A percentile compares a stretch with the other conserved stretches of the same genome.
Evolutionary conservation across 2,888 invertebrate species (phyloP).

Genomic region (Saturnia japonica): DNA sequence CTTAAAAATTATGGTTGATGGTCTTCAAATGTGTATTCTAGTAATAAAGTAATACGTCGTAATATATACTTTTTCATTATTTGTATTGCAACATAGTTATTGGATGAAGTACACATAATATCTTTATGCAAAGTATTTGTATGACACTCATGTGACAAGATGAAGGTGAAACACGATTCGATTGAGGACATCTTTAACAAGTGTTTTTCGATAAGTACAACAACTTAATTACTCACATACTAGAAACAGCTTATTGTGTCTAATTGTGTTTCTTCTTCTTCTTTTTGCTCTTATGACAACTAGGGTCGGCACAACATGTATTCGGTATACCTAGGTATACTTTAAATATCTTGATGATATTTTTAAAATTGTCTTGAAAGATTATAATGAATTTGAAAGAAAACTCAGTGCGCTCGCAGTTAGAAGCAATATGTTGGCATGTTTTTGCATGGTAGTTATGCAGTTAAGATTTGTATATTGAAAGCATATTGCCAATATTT

Average conservation of each 20-base stretch:
- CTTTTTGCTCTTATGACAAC: too few relatives aligned
- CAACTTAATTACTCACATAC: neutral
- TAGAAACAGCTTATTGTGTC: neutral
- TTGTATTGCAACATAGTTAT: slow-evolving; percentile 62
- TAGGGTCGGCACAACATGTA: too few relatives aligned
- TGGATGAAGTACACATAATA: slow-evolving; percentile 55
- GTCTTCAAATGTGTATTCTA: slow-evolving; percentile 57
- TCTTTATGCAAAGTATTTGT: slow-evolving; percentile 65
- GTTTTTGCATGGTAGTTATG: too few relatives aligned
- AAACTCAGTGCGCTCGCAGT: too few relatives aligned
- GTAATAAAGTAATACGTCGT: slow-evolving; percentile 56
- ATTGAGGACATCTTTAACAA: slow-evolving; percentile 57
- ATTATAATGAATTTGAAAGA: too few relatives aligned
- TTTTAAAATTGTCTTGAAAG: too few relatives aligned
- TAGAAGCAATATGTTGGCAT: too few relatives aligned
- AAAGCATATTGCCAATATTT: too few relatives aligned
- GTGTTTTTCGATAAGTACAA: neutral
- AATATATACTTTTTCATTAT: slow-evolving; percentile 64
- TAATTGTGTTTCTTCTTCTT: neutral
- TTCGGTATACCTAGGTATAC: too few relatives aligned
- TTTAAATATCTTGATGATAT: too few relatives aligned
- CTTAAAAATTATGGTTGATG: slow-evolving; percentile 41
- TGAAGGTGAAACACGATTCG: slow-evolving; percentile 55
- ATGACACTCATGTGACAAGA: slow-evolving; percentile 54
- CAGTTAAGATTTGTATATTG: too few relatives aligned